Base-by-base conservation (phyloP, 2,113 vertebrate genomes). In the Ailuropoda melanoleuca region DNA sequence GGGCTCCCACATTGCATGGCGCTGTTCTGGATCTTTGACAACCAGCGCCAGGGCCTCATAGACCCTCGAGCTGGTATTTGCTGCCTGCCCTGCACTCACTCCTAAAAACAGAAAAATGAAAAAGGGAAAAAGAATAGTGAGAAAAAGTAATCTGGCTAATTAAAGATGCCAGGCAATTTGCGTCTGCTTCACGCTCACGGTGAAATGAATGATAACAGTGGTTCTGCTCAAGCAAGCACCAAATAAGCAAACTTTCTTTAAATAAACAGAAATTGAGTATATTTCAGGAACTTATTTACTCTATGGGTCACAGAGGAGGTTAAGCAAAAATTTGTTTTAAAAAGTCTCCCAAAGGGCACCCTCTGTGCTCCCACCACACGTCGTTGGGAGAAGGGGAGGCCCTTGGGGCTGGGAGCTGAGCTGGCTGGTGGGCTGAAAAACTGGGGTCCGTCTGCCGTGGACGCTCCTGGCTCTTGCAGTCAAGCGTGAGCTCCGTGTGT, bases 281-380 rank as follows among this genome's bases (percentile, higher is more conserved):
- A 98, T 98, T 98, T 98, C 95, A 96, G 97, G 96, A 98, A 85
- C 31, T 39, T 90, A 97, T 94, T 98, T 96, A 98, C 43, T 97
- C 95, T 97, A 91, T 95, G 98, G 98, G 99, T 99, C 99, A 99
- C 97, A 98, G 98, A 97, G 97, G 97, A 99, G 98, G 98, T 99
- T 98, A 98, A 98, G 98, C 64, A 98, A 98, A 99, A 98, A 97
- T 98, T 98, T 98, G 97, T 95, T 98, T 98, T 98, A 90, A 95
- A 98, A 97, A 86, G 68, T 95, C 90, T 97, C 97, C 87, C 4
- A 48, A 70, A 90, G 85, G 94, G 95, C 4, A 6, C 4, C 37
- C 60, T 97, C 75, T 70, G 39, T 3, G 89, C 19, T 93, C 90
- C 62, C 70, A 39, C 75, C 23, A 34, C 0, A 13, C 6, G 12